Base-by-base conservation (phyloP, 2,888 invertebrate species). In the Creontiades dilutus region DNA sequence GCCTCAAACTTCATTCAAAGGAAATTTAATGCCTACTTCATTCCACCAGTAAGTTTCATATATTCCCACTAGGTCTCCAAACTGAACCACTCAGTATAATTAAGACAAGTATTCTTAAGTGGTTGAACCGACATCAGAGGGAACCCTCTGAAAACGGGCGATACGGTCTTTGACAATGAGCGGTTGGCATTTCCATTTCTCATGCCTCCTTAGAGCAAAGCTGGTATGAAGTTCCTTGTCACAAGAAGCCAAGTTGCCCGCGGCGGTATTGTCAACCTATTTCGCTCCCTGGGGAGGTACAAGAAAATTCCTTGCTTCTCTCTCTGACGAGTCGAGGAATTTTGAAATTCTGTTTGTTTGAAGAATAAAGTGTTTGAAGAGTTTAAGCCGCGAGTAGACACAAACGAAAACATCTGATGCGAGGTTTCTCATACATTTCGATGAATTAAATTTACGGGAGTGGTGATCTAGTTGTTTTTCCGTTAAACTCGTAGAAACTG, bases 241-340 rank as follows among this genome's bases (percentile, higher is more conserved):
- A 68, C 68, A 68, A 68, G 68, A 68, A 68, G 68, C 68, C 68
- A 68, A 68, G 23, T 68, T 23, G 68, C 68, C 23, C 23, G 12
- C 1, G 68, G 68, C 68, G 68, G 23, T 13, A 23, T 68, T 13
- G 68, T 68, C 68, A 68, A 68, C 68, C 16, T 16, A 16, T 23
- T 57, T 57, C 14, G 57, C 57, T 57, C 57, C n/a, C 57, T n/a
- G 7, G 57, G 57, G 57, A 27, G 11, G n/a, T 23, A 23, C 68
- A 19, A 5, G 5, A 27, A 68, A 68, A 68, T 68, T 68, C 68
- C 68, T 68, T 23, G 23, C 68, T 19, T 19, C 23, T 68, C 68
- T 11, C 23, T 23, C 19, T 11, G 23, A 23, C 27, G 11, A 0
- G 23, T 5, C 68, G 23, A 23, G 68, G 37, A 37, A 37, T 37